These are phyloP conservation scores for Temnothorax curvispinosus DNA, from an alignment of 1,140 invertebrate genomes.

Conservation along the genomic window DNA sequence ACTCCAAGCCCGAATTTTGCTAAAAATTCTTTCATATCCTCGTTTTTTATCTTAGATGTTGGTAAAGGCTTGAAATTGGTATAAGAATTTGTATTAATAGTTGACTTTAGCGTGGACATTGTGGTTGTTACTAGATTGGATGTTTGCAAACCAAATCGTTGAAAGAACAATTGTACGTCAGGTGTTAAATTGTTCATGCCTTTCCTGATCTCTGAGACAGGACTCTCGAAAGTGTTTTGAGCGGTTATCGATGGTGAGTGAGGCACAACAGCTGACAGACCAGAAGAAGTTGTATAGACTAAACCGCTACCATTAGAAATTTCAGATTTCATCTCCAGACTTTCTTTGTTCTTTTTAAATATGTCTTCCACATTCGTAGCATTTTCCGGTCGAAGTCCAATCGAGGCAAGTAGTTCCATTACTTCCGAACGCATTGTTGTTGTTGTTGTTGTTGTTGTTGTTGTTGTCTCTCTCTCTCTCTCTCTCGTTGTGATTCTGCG, in stretches of 20 bases:
- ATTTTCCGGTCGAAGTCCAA: constrained; percentile 78
- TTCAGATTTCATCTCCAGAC: constrained; percentile 58
- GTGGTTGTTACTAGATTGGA: constrained; percentile 65
- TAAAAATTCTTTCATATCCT: constrained; percentile 87
- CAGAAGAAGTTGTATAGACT: constrained; percentile 31
- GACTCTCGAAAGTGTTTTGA: constrained; percentile 77
- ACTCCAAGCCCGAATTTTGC: constrained; percentile 86
- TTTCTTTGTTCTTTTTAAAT: constrained; percentile 60
- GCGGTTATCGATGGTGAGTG: constrained; percentile 66
- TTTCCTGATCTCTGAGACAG: constrained; percentile 73
- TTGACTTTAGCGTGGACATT: constrained; percentile 67
- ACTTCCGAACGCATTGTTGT: constrained; percentile 81
- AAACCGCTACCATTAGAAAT: constrained; percentile 64
- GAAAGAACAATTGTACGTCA: constrained; percentile 81
- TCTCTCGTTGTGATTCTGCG: constrained; percentile 54
- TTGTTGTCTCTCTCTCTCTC: background rate
- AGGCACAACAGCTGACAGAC: constrained; percentile 39
- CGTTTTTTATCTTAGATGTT: constrained; percentile 80
- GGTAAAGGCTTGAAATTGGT: constrained; percentile 87
- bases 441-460: constrained; percentile 71
- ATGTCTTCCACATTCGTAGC: constrained; percentile 54
- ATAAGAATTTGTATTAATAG: constrained; percentile 83
- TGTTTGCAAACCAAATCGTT: constrained; percentile 81
- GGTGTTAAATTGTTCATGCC: constrained; percentile 81
- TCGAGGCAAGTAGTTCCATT: constrained; percentile 82